Evolutionary conservation across 1,140 invertebrate species (phyloP).

Genomic region (Microplitis mediator): DNA sequence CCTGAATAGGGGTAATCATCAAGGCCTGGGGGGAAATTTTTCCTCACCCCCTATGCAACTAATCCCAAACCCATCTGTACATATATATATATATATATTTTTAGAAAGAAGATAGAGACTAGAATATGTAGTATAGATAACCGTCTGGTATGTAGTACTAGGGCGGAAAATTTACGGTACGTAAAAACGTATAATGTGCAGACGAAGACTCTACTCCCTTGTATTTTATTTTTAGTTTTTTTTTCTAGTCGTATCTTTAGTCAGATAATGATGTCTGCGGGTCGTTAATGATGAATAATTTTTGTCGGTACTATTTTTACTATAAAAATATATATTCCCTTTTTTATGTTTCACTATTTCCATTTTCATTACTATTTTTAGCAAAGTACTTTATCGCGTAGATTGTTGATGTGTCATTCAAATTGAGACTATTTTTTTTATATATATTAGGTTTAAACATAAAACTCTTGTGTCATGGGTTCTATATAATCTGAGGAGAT

Average conservation of each 20-base stretch:
- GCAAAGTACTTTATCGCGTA: too few relatives aligned
- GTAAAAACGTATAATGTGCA: too few relatives aligned
- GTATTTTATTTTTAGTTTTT: background rate
- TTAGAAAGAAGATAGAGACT: background rate
- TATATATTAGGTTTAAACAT: too few relatives aligned
- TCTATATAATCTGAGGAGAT: too few relatives aligned
- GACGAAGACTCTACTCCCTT: background rate
- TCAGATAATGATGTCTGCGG: constrained; percentile 7
- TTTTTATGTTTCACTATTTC: background rate
- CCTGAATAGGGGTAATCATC: constrained; percentile 49
- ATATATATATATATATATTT: background rate
- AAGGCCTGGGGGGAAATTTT: constrained; percentile 26
- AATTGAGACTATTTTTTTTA: too few relatives aligned
- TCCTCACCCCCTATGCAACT: constrained; percentile 33
- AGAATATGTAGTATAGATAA: background rate
- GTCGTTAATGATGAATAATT: constrained; percentile 6
- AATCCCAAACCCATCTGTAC: constrained; percentile 44
- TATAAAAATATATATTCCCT: background rate
- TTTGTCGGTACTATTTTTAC: background rate
- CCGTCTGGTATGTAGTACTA: too few relatives aligned
- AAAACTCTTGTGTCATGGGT: too few relatives aligned
- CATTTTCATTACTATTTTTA: too few relatives aligned
- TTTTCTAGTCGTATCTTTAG: background rate
- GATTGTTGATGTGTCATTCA: too few relatives aligned
- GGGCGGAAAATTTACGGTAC: background rate